Evolutionary conservation across 1,140 invertebrate species (phyloP).

Genomic region (Microplitis demolitor): DNA sequence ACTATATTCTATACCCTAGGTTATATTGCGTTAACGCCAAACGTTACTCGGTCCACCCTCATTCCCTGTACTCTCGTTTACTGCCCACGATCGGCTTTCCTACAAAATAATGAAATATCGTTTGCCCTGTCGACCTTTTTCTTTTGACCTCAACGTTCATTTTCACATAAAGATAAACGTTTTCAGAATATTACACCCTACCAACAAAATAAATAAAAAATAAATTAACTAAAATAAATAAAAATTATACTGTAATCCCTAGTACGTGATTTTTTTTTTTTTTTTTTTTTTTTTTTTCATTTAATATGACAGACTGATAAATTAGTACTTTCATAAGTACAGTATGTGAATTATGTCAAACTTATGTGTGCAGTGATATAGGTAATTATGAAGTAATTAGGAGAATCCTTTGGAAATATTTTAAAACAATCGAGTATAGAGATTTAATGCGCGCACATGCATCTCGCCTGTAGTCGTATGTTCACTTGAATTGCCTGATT

Average conservation of each 20-base stretch:
- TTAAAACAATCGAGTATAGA: too few relatives aligned
- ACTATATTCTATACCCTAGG: not conserved
- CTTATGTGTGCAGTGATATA: not conserved
- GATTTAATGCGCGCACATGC: too few relatives aligned
- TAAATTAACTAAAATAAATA: not conserved
- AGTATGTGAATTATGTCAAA: not conserved
- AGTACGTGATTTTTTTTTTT: too few relatives aligned
- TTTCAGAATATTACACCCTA: not conserved
- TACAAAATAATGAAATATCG: slow-evolving; percentile 36
- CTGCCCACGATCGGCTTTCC: slow-evolving; percentile 28
- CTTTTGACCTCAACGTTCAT: slow-evolving; percentile 7
- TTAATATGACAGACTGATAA: too few relatives aligned
- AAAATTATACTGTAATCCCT: not conserved
- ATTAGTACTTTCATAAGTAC: not conserved
- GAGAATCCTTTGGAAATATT: too few relatives aligned
- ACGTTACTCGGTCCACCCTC: not conserved
- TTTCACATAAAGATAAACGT: slow-evolving; percentile 15
- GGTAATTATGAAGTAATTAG: too few relatives aligned
- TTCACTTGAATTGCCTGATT: too few relatives aligned
- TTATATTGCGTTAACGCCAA: slow-evolving; percentile 30
- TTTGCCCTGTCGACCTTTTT: slow-evolving; percentile 5
- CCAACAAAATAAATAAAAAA: not conserved
- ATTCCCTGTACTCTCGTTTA: not conserved
- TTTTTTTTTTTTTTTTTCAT: too few relatives aligned
- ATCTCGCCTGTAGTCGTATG: too few relatives aligned